These are phyloP conservation scores for Cyclopterus lumpus DNA, from an alignment of 2,797 vertebrate species.

Conservation along the genomic window DNA sequence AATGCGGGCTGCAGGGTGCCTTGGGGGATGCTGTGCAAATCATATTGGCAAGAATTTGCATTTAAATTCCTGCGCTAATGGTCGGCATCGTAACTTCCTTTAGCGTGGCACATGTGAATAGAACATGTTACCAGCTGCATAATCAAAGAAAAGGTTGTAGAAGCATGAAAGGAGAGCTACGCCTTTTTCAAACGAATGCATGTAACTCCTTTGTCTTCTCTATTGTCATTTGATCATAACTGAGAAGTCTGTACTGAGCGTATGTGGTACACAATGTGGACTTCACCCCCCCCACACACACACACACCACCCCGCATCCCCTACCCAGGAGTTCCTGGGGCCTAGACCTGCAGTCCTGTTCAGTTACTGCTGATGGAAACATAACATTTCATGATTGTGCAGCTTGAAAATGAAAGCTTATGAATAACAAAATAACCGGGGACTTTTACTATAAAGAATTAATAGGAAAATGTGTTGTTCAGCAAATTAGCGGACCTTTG, in stretches of 20 bases:
- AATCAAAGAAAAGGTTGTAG: constrained; percentile 24
- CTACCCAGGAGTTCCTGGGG: too few relatives aligned
- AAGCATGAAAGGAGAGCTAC: not conserved
- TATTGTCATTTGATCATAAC: not conserved
- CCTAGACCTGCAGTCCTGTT: too few relatives aligned
- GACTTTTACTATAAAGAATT: too few relatives aligned
- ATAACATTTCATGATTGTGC: not conserved
- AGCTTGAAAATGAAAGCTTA: not conserved
- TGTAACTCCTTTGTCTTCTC: not conserved
- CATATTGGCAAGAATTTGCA: constrained; percentile 58
- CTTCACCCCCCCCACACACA: too few relatives aligned
- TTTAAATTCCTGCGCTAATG: constrained; percentile 51
- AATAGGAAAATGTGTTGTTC: too few relatives aligned
- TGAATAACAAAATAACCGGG: not conserved
- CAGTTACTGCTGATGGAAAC: not conserved
- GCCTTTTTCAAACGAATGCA: not conserved
- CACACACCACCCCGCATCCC: too few relatives aligned
- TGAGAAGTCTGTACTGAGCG: not conserved
- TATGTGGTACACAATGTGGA: too few relatives aligned
- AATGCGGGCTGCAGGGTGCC: constrained; percentile 38
- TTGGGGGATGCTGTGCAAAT: constrained; percentile 58
- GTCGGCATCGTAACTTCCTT: constrained; percentile 33
- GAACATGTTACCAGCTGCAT: constrained; percentile 27
- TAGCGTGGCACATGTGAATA: constrained; percentile 22
- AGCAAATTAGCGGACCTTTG: not conserved